Evolutionary conservation across 2,888 invertebrate genomes (phyloP), one percentile per base, ranked within the genome.

Genomic region (Euclidia mi): DNA sequence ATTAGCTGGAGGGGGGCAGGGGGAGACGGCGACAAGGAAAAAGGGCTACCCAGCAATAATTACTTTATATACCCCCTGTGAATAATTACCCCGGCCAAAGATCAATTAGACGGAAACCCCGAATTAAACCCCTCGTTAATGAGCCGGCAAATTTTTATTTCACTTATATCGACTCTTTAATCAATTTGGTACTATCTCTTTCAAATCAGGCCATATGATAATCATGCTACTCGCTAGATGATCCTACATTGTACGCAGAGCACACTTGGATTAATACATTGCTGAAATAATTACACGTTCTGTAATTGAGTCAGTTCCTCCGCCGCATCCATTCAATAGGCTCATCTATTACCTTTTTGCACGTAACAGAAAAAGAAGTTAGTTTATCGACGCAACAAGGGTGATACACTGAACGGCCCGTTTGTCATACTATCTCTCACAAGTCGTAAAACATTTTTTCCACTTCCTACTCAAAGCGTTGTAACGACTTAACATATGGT

Each of bases 51-150:
- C 89, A 72, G 87, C 81, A 91, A 93, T 93, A 94, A 93, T 93
- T 92, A 92, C 91, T 90, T 91, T 91, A 91, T 91, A 88, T 90
- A 90, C 89, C 91, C 90, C 89, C 90, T 90, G 92, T 92, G 93
- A 93, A 94, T 93, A 94, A 93, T 94, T 94, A 93, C 91, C 89
- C 84, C 72, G 81, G 86, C 85, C 88, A 84, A 87, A 90, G 88
- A 89, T 92, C 92, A 92, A 92, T 94, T 92, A 91, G 86, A 85
- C 82, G 87, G 86, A 88, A 88, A 89, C 89, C 87, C 84, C 86
- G 85, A 86, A 89, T 91, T 87, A 87, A 88, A 87, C 82, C 82
- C 81, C 80, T 72, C 79, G 76, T 84, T 89, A 92, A 92, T 92
- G 91, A 90, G 78, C 83, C 85, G 83, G 86, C 82, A 89, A 92